Conservation (phyloP, 2,888 invertebrate species). For the Ichneumon xanthorius region DNA sequence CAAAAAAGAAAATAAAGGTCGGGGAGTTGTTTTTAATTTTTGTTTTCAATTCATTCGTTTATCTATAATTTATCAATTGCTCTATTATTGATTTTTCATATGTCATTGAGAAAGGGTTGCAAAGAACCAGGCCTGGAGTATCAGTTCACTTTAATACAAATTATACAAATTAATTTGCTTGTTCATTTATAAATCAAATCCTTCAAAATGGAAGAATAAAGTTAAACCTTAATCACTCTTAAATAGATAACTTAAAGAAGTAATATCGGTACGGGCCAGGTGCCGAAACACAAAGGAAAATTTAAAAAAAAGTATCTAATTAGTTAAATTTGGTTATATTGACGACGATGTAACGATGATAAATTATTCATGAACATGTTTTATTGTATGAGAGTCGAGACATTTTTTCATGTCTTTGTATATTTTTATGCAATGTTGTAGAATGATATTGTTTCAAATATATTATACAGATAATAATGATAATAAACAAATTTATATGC, state of each 20-base stretch:
- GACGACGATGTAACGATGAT: conserved; percentile 72
- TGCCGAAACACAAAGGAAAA: conserved; percentile 68
- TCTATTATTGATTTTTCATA: conserved; percentile 44
- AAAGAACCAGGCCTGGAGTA: conserved; percentile 41
- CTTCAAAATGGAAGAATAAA: conserved; percentile 56
- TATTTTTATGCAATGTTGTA: conserved; percentile 85
- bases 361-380: conserved; percentile 83
- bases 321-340: conserved; percentile 73
- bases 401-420: conserved; percentile 85
- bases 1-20: conserved; percentile 53
- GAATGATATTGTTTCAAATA: conserved; percentile 85
- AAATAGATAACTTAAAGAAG: conserved; percentile 70
- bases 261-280: conserved; percentile 73
- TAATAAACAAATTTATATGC: conserved; percentile 85
- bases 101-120: conserved; percentile 39
- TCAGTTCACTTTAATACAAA: conserved; percentile 45
- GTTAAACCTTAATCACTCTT: conserved; percentile 68
- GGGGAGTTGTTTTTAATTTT: conserved; percentile 51
- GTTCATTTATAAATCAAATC: conserved; percentile 15
- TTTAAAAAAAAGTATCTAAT: conserved; percentile 70
- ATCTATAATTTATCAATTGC: conserved; percentile 46
- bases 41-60: conserved; percentile 39
- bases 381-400: conserved; percentile 84
- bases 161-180: conserved; percentile 31
- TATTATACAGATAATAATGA: conserved; percentile 84